Evolutionary conservation across 2,797 vertebrate genomes (phyloP).

Genomic region (Argentina silus): DNA sequence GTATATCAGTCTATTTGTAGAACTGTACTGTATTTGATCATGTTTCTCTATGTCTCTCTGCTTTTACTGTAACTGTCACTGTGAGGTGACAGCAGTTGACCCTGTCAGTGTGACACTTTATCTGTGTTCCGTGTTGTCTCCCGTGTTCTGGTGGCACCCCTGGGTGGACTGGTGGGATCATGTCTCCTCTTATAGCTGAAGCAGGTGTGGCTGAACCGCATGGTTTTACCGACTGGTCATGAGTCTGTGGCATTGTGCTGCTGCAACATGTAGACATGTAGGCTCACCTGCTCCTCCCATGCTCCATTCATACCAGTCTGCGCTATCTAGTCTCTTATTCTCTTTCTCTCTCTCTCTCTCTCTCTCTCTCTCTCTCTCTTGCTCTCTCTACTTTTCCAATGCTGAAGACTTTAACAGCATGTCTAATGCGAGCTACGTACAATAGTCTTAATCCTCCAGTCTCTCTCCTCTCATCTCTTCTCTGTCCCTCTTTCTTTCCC

Average conservation of each 20-base stretch:
- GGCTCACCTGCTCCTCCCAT: conserved; percentile 23
- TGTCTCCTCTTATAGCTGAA: conserved; percentile 32
- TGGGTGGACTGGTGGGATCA: conserved; percentile 57
- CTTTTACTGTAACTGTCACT: conserved; percentile 29
- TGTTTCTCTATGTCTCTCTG: conserved; percentile 36
- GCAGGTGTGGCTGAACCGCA: conserved; percentile 68
- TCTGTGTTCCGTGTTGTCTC: conserved; percentile 68
- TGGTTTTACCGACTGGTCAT: conserved; percentile 42
- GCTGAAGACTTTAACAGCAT: not conserved
- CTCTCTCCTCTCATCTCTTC: not conserved
- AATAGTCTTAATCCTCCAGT: not conserved
- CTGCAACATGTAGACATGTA: conserved; percentile 27
- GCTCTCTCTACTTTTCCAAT: not conserved
- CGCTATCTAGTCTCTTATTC: not conserved
- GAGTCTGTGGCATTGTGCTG: conserved; percentile 49
- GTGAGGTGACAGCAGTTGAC: not conserved
- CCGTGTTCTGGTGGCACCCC: conserved; percentile 61
- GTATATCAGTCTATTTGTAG: conserved; percentile 3
- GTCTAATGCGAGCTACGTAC: not conserved
- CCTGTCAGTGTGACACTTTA: conserved; percentile 37
- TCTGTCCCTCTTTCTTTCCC: not conserved
- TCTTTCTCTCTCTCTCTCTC: not conserved
- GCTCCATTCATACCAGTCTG: conserved; percentile 19
- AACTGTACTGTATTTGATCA: conserved; percentile 20
- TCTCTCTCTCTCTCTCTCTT: not conserved